These are phyloP conservation scores for Margaritifera margaritifera DNA, from an alignment of 2,888 invertebrate genomes.

Conservation along the genomic window DNA sequence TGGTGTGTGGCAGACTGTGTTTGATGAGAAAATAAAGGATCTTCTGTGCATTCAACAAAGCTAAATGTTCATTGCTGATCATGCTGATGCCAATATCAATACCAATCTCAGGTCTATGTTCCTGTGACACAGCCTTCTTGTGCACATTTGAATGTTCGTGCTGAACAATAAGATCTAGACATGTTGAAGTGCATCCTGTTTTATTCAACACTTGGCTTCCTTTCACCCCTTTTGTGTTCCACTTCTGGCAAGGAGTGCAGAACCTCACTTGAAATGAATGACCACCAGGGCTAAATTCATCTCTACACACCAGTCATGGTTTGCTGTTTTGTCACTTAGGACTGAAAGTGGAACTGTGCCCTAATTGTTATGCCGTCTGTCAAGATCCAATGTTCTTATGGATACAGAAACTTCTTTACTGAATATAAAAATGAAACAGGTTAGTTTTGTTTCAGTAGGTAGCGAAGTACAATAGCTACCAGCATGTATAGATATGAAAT, in stretches of 20 bases:
- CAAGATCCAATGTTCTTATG: too few relatives aligned
- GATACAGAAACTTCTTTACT: too few relatives aligned
- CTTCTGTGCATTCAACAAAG: conserved; percentile 20
- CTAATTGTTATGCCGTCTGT: too few relatives aligned
- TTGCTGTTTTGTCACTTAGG: not conserved
- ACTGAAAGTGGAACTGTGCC: too few relatives aligned
- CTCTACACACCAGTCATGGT: conserved; percentile 2
- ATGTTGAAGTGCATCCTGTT: conserved; percentile 4
- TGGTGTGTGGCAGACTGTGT: conserved; percentile 19
- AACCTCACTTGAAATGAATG: conserved; percentile 2
- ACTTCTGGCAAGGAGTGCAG: conserved; percentile 10
- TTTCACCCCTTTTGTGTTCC: conserved; percentile 2
- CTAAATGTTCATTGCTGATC: conserved; percentile 10
- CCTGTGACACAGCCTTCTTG: conserved; percentile 8
- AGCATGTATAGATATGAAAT: too few relatives aligned
- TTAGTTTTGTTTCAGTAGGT: too few relatives aligned
- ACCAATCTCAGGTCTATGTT: not conserved
- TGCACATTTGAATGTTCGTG: conserved; percentile 7
- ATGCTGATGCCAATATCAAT: conserved; percentile 2
- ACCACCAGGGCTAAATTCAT: not conserved
- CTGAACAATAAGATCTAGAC: conserved; percentile 1
- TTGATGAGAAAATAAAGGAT: conserved; percentile 16
- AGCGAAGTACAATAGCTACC: too few relatives aligned
- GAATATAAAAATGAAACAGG: too few relatives aligned
- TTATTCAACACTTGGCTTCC: conserved; percentile 1